phyloP scores from a whole-genome alignment of 2,888 invertebrate species.

The Sminthurides aquaticus region DNA sequence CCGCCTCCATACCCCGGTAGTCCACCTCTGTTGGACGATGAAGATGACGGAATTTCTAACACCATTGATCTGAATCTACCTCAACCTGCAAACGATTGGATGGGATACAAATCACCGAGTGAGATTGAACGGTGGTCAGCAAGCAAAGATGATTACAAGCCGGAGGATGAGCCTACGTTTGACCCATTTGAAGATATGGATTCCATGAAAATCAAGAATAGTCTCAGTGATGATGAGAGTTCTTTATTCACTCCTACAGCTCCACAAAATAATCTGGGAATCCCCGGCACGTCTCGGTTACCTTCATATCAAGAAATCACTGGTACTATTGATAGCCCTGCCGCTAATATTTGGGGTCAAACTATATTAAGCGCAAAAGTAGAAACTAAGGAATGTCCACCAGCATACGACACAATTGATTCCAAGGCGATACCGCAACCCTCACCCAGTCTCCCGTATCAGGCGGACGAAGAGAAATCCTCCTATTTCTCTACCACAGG shows the following conservation, averaged over 20 bases:
- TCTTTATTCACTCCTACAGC: background rate
- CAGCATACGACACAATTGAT: background rate
- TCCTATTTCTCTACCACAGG: background rate
- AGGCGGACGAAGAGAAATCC: background rate
- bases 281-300: background rate
- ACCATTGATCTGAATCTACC: background rate
- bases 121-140: background rate
- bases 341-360: background rate
- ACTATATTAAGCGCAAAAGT: background rate
- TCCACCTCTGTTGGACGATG: constrained; percentile 5
- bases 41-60: background rate
- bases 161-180: background rate
- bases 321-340: background rate
- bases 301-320: background rate
- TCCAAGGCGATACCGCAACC: background rate
- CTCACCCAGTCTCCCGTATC: background rate
- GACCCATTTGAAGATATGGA: background rate
- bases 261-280: background rate
- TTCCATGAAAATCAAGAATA: background rate
- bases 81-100: background rate
- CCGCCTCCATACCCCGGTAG: constrained; percentile 15
- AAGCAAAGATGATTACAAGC: background rate
- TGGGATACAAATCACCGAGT: background rate
- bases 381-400: background rate
- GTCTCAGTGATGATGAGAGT: background rate